Evolutionary conservation across 1,140 invertebrate genomes (phyloP), one percentile per base, ranked within the genome.

Genomic region (Akabosia matsudoensis): DNA sequence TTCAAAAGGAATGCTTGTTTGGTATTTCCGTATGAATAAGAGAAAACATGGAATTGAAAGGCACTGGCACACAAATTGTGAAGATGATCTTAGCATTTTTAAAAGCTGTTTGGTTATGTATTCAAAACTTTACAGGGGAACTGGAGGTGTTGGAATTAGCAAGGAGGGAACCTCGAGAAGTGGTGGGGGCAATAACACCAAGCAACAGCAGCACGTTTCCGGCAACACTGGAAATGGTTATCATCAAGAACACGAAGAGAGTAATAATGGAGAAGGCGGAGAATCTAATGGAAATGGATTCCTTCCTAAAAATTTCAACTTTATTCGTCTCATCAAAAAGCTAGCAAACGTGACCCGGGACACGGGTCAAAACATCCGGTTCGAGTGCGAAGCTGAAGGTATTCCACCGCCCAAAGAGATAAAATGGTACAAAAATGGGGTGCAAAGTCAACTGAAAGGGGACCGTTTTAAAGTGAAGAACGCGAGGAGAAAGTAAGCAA

Each of bases 311-410:
- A 67, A 67, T 30, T 67, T 67, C 28, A 34, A 75, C 76, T 80
- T 79, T 67, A 79, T 84, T n/a, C 82, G 81, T 10, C 82, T 85
- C 61, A 72, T 82, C 33, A 76, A 84, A 22, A 82, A 85, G 14
- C 81, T 91, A 79, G 84, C 82, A 22, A 93, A 92, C 81, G 79
- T 89, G 18, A 91, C 90, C 1, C 87, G 87, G 78, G 88, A 90
- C 77, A 84, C 86, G 14, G 91, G 90, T 1, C 88, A 89, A 30
- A 85, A 84, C 1, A 87, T 90, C 1, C 87, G 88, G 74, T 85
- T 93, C 78, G 83, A 86, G 51, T 93, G 92, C 82, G 90, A 92
- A 82, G 90, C 91, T 10, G 86, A 86, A 45, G 88, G 90, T n/a
- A 89, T 90, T 51, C 85, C 88, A 0, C 85, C 88, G 2, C 84